Evolutionary conservation across 2,113 vertebrate genomes (phyloP).

Genomic region (Dasyprocta punctata): DNA sequence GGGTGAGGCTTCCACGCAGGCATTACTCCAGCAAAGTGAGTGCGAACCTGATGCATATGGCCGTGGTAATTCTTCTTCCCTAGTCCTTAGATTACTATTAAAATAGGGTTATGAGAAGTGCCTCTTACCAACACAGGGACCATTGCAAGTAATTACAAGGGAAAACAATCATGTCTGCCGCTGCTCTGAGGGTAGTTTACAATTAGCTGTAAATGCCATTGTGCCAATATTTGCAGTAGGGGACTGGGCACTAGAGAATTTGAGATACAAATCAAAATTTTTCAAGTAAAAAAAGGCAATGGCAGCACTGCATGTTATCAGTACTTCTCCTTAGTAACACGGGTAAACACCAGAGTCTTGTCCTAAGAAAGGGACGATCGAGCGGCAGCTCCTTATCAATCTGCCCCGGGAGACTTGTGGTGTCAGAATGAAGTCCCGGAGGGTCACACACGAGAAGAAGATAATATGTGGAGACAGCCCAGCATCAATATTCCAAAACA

Average conservation of each 20-base stretch:
- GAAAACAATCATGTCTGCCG: slow-evolving; percentile 73
- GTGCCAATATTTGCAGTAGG: slow-evolving; percentile 46
- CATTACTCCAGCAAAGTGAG: not conserved
- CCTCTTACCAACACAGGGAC: slow-evolving; percentile 59
- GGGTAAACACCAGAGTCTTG: slow-evolving; percentile 62
- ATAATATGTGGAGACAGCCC: slow-evolving; percentile 51
- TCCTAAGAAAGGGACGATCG: slow-evolving; percentile 75
- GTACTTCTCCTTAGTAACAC: slow-evolving; percentile 59
- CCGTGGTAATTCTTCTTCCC: slow-evolving; percentile 60
- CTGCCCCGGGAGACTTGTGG: slow-evolving; percentile 48
- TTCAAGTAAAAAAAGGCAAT: slow-evolving; percentile 56
- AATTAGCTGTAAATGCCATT: slow-evolving; percentile 68
- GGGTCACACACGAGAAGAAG: slow-evolving; percentile 47
- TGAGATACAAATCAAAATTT: slow-evolving; percentile 73
- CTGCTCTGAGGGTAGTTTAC: slow-evolving; percentile 73
- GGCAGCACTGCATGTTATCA: slow-evolving; percentile 71
- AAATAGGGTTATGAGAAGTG: slow-evolving; percentile 61
- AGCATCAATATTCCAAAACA: slow-evolving; percentile 53
- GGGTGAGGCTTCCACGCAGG: slow-evolving; percentile 38
- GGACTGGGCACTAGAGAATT: slow-evolving; percentile 68
- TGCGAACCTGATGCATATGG: not conserved
- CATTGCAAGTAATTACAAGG: slow-evolving; percentile 73
- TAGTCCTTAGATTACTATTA: slow-evolving; percentile 63
- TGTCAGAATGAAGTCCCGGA: slow-evolving; percentile 68
- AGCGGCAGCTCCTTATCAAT: slow-evolving; percentile 63